Evolutionary conservation across 2,113 vertebrate species (phyloP).

Genomic region (Pelmatolapia mariae): DNA sequence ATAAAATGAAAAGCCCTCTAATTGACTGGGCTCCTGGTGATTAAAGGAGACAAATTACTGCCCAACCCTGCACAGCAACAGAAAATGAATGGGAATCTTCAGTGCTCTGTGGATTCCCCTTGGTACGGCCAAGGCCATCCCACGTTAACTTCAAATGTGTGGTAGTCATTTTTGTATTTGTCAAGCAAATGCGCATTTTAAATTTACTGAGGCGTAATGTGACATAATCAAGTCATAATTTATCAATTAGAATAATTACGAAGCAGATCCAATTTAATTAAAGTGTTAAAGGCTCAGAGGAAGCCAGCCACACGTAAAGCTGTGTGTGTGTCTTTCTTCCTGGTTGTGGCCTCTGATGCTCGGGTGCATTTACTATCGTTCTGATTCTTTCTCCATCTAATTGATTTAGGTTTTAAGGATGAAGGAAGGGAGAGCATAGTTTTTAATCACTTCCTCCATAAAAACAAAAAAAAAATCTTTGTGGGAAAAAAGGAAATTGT

Average conservation of each 20-base stretch:
- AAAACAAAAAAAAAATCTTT: neutral
- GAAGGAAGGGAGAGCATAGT: neutral
- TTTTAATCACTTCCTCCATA: neutral
- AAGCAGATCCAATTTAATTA: conserved; percentile 75
- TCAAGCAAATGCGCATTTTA: conserved; percentile 60
- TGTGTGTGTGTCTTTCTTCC: neutral
- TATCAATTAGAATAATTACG: conserved; percentile 76
- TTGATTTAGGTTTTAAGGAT: conserved; percentile 1
- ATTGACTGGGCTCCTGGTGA: conserved; percentile 84
- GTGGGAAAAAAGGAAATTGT: neutral
- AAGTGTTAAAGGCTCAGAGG: conserved; percentile 59
- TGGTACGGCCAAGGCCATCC: conserved; percentile 14
- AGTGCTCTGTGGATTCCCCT: conserved; percentile 1
- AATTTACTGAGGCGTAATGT: conserved; percentile 66
- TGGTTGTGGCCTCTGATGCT: conserved; percentile 27
- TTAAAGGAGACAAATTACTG: conserved; percentile 82
- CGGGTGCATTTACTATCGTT: neutral
- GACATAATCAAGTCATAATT: conserved; percentile 76
- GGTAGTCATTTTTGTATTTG: conserved; percentile 39
- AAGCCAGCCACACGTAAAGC: conserved; percentile 50
- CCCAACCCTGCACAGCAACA: conserved; percentile 73
- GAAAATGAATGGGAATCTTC: conserved; percentile 45
- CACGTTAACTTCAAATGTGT: conserved; percentile 56
- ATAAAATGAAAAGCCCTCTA: conserved; percentile 85
- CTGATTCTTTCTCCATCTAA: conserved; percentile 4